phyloP scores from a whole-genome alignment of 1,140 invertebrate species.

The Ostrea denselamellosa region DNA sequence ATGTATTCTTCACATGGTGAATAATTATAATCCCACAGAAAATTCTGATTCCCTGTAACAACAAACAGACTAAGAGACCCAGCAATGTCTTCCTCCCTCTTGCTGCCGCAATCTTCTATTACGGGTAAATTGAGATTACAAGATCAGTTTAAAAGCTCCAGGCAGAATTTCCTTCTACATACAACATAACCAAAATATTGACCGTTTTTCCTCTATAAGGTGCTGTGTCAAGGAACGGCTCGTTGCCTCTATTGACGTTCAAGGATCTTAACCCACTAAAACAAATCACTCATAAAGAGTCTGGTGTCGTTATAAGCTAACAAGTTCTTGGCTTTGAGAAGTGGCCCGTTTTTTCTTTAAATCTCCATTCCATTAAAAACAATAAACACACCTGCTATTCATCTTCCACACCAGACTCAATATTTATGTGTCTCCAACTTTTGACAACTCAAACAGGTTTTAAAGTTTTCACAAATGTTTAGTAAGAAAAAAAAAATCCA shows the following conservation, averaged over 20 bases:
- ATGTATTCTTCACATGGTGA: no score
- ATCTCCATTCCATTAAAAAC: neutral
- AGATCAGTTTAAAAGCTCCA: neutral
- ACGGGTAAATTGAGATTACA: neutral
- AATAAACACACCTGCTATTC: slow-evolving; percentile 1
- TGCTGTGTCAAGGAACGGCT: neutral
- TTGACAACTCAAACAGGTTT: neutral
- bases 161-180: slow-evolving; percentile 1
- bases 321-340: neutral
- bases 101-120: neutral
- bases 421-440: neutral
- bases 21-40: neutral
- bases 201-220: neutral
- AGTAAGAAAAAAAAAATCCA: neutral
- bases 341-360: neutral
- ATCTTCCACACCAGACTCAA: neutral
- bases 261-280: slow-evolving; percentile 2
- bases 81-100: neutral
- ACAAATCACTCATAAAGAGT: neutral
- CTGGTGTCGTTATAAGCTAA: neutral
- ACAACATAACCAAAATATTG: slow-evolving; percentile 18
- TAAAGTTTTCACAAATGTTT: neutral
- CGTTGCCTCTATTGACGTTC: neutral
- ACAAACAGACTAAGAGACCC: neutral
- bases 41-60: neutral